Conservation (phyloP, 1,140 invertebrate species). For the Drosophila teissieri region DNA sequence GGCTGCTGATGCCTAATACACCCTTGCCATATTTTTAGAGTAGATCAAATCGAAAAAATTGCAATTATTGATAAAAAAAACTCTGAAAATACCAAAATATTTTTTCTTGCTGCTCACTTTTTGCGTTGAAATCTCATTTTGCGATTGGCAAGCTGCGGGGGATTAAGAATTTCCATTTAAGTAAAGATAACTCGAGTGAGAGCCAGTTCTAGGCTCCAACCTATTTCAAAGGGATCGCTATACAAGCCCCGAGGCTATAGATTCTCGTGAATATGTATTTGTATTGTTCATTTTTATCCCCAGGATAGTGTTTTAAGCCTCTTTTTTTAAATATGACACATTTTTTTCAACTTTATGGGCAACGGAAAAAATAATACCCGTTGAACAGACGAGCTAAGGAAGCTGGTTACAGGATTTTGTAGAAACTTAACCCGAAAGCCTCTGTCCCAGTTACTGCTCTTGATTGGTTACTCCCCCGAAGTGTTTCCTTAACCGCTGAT, state of each 20-base stretch:
- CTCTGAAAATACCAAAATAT: too few species aligned
- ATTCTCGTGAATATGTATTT: not conserved
- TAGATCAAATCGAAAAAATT: too few species aligned
- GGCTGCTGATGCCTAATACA: too few species aligned
- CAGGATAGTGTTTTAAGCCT: too few species aligned
- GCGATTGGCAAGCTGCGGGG: slow-evolving; percentile 27
- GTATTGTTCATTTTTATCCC: too few species aligned
- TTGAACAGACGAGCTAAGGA: not conserved
- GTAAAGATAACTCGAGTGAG: slow-evolving; percentile 2
- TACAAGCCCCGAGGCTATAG: not conserved
- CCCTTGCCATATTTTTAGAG: too few species aligned
- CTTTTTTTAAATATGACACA: not conserved
- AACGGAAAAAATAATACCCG: not conserved
- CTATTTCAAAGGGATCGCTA: not conserved
- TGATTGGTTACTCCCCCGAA: slow-evolving; percentile 41
- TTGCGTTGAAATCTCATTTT: not conserved
- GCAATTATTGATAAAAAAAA: too few species aligned
- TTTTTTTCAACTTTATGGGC: too few species aligned
- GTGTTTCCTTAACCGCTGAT: slow-evolving; percentile 24
- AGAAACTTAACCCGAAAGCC: slow-evolving; percentile 7
- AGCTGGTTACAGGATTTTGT: not conserved
- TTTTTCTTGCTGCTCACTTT: slow-evolving; percentile 2
- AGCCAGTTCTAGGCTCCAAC: not conserved
- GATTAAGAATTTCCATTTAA: slow-evolving; percentile 17
- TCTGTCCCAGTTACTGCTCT: slow-evolving; percentile 12